These are phyloP conservation scores for Malachius bipustulatus DNA, from an alignment of 2,888 invertebrate genomes.

Conservation along the genomic window DNA sequence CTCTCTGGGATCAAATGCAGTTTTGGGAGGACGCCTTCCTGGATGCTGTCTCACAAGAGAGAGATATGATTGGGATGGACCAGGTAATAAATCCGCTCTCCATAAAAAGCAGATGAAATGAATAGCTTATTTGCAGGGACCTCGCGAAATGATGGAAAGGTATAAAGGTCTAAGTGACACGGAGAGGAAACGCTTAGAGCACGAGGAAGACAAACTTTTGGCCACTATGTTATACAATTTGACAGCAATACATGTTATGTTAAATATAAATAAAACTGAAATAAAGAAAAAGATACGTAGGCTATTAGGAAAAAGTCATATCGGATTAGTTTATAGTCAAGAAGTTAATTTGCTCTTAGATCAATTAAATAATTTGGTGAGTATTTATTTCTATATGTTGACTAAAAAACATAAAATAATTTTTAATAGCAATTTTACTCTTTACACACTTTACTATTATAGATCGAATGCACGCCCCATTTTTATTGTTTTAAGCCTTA, in stretches of 20 bases:
- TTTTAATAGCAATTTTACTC: no score
- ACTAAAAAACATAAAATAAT: no score
- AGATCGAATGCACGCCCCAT: no score
- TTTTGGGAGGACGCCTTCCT: conserved; percentile 99
- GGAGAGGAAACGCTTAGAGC: conserved; percentile 87
- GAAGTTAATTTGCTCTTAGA: conserved; percentile 95
- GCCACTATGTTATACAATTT: conserved; percentile 94
- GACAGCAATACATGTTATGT: conserved; percentile 89
- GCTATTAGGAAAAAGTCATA: conserved; percentile 94
- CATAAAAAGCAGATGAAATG: not conserved
- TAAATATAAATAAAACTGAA: conserved; percentile 74
- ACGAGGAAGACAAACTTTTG: conserved; percentile 92
- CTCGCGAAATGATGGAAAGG: conserved; percentile 97
- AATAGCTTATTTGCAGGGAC: conserved; percentile 45
- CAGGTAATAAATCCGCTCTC: conserved; percentile 42
- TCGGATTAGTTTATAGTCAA: conserved; percentile 93
- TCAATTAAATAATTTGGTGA: conserved; percentile 85
- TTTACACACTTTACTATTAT: no score
- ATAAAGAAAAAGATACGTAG: conserved; percentile 79
- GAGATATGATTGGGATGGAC: conserved; percentile 99
- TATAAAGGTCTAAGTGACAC: conserved; percentile 88
- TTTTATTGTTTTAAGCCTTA: no score
- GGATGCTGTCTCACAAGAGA: conserved; percentile 94
- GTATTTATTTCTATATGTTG: no score
- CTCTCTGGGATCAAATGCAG: conserved; percentile 97